Conservation (phyloP, 2,888 invertebrate genomes). For the Biston stratarius region DNA sequence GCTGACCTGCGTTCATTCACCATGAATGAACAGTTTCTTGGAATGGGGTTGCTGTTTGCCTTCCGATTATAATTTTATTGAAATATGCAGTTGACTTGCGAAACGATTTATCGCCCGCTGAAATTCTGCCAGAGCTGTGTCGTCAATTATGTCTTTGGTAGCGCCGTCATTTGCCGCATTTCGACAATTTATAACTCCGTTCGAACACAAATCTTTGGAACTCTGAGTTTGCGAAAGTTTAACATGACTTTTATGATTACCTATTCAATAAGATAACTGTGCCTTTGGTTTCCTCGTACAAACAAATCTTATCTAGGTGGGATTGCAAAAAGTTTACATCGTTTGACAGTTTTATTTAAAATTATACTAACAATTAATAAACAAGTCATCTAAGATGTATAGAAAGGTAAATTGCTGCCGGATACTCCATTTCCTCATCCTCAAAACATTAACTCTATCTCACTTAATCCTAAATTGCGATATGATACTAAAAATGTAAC, state of each 20-base stretch:
- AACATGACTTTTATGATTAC: slow-evolving; percentile 5
- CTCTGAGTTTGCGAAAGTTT: neutral
- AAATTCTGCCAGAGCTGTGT: slow-evolving; percentile 35
- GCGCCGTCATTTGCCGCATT: slow-evolving; percentile 15
- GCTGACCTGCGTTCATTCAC: slow-evolving; percentile 50
- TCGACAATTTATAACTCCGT: slow-evolving; percentile 7
- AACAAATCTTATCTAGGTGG: neutral
- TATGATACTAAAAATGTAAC: slow-evolving; percentile 42
- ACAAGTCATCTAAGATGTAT: slow-evolving; percentile 32
- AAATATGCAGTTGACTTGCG: slow-evolving; percentile 33
- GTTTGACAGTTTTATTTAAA: neutral
- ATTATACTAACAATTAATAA: slow-evolving; percentile 8
- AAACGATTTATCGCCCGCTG: slow-evolving; percentile 35
- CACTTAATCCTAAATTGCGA: slow-evolving; percentile 35
- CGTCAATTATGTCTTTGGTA: slow-evolving; percentile 34
- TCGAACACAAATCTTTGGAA: neutral
- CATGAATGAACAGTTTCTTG: slow-evolving; percentile 54
- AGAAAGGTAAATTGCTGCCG: slow-evolving; percentile 27
- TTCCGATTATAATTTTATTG: slow-evolving; percentile 32
- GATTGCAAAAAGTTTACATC: slow-evolving; percentile 3
- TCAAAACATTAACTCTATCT: slow-evolving; percentile 26
- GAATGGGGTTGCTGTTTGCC: slow-evolving; percentile 40
- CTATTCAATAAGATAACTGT: neutral
- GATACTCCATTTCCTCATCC: slow-evolving; percentile 35
- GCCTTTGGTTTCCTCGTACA: neutral